Evolutionary conservation across 2,113 vertebrate species (phyloP).

Genomic region (Crotalus tigris): DNA sequence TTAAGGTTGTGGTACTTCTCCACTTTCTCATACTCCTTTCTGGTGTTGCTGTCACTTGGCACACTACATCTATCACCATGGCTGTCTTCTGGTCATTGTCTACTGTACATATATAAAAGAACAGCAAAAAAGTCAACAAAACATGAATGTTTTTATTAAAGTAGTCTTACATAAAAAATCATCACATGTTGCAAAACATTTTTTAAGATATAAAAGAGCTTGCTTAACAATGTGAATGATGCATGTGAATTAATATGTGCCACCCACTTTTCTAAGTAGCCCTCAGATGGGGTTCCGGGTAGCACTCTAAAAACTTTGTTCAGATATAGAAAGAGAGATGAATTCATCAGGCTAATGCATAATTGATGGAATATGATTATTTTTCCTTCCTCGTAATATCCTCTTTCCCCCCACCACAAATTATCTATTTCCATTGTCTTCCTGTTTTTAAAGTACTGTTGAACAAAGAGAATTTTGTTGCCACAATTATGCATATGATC

Average conservation of each 20-base stretch:
- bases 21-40: neutral
- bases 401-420: neutral
- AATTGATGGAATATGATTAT: neutral
- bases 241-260: neutral
- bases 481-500: neutral
- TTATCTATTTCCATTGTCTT: neutral
- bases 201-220: neutral
- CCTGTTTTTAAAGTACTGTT: neutral
- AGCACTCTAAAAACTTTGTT: neutral
- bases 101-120: neutral
- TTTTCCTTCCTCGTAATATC: neutral
- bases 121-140: neutral
- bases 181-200: neutral
- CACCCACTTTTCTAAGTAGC: neutral
- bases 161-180: neutral
- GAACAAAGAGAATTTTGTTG: neutral
- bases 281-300: neutral
- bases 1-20: neutral
- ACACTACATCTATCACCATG: neutral
- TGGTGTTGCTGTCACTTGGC: neutral
- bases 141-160: neutral
- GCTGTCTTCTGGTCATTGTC: neutral
- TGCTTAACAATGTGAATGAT: neutral
- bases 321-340: neutral
- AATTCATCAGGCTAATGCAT: neutral